Percentiles rank a stretch among this genome's conserved stretches.
Conservation (phyloP, 2,797 vertebrate genomes). For the Mus minutoides region DNA sequence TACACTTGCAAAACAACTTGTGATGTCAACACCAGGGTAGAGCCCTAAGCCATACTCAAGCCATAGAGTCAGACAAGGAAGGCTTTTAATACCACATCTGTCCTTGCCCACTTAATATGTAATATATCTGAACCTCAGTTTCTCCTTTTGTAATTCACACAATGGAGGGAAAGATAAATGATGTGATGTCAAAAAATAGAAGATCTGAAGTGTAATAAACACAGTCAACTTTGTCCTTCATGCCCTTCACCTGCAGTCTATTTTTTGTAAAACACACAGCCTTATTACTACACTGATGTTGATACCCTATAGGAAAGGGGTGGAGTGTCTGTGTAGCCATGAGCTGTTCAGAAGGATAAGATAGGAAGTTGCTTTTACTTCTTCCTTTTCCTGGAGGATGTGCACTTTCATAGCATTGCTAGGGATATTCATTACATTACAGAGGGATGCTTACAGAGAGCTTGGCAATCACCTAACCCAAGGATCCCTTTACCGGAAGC, state of each 20-base stretch:
- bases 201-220: neutral
- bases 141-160: neutral
- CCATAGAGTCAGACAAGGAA: neutral
- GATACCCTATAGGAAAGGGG: neutral
- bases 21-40: neutral
- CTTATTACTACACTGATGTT: too few species aligned
- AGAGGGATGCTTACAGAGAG: neutral
- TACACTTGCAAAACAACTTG: neutral
- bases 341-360: neutral
- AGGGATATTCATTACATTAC: neutral
- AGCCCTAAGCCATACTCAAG: fast-evolving
- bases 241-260: neutral
- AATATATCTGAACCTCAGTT: neutral
- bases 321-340: neutral
- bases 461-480: neutral
- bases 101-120: neutral
- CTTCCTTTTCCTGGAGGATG: neutral
- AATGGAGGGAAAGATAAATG: neutral
- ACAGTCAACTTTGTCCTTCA: neutral
- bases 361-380: neutral
- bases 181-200: neutral
- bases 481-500: neutral
- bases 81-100: neutral
- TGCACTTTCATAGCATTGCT: neutral
- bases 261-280: neutral